Base-by-base conservation (phyloP, 2,888 invertebrate genomes). In the Andrena praecox region DNA sequence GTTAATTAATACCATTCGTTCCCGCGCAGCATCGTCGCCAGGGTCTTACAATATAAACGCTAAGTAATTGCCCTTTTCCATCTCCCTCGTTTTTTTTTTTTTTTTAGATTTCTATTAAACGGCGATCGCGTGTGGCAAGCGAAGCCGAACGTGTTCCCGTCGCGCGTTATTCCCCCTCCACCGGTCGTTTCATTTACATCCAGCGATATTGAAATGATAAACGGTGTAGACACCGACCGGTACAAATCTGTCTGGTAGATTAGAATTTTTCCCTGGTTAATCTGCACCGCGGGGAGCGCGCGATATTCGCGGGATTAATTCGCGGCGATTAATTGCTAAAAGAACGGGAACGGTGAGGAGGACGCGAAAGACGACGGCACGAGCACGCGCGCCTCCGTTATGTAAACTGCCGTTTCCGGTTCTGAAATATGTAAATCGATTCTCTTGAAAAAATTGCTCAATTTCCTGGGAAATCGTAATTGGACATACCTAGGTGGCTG, bases 61-160 rank as follows among this genome's bases (percentile, higher is more conserved):
- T 0, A 52, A 72, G 20, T 52, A 82, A 84, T 84, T 82, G 70
- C 20, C 27, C 29, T 31, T 27, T 24, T 24, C 16, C 27, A 52
- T 42, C 62, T 54, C 50, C 31, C 54, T 59, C 27, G 66, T 50
- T 68, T 33, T 20, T 20, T 20, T 20, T 20, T 20, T 20, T 20
- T 20, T 20, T 20, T 50, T 70, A 33, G 7, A 81, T 63, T 73
- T 77, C 81, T 64, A 71, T 77, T 50, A 72, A 70, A 63, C 77
- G 31, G 7, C 33, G 74, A 77, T 83, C 77, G 82, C 83, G 74
- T 84, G 83, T 70, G 60, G 16, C 68, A 56, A 52, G n/a, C 70
- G 33, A 64, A 64, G 10, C 80, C 20, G 29, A 54, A 52, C 35
- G 29, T 69, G 50, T 73, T 27, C 52, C 24, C 52, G 33, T 10